Evolutionary conservation across 2,888 invertebrate genomes (phyloP).

Genomic region (Lasioglossum calceatum): DNA sequence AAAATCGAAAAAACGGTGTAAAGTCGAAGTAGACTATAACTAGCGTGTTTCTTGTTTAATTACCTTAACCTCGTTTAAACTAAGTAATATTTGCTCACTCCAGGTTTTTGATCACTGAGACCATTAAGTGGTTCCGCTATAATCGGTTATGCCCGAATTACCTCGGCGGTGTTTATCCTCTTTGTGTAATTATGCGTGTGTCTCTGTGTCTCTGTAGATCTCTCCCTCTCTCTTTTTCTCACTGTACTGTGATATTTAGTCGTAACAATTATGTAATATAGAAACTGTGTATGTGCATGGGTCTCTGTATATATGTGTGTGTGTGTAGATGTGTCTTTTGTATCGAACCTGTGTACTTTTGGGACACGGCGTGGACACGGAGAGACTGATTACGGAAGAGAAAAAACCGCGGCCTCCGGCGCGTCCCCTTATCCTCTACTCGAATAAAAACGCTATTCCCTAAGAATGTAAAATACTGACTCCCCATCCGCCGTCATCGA

Average conservation of each 20-base stretch:
- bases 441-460: slow-evolving; percentile 52
- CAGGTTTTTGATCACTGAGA: slow-evolving; percentile 49
- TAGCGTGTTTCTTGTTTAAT: slow-evolving; percentile 20
- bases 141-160: slow-evolving; percentile 8
- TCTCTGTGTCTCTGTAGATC: not conserved
- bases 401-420: slow-evolving; percentile 31
- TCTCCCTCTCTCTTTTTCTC: not conserved
- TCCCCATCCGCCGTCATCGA: not conserved
- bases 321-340: slow-evolving; percentile 2
- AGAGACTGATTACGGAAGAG: slow-evolving; percentile 52
- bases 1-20: slow-evolving; percentile 52
- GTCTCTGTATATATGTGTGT: not conserved
- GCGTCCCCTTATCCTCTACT: slow-evolving; percentile 48
- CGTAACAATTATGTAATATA: slow-evolving; percentile 23
- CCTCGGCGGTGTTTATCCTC: slow-evolving; percentile 12
- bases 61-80: slow-evolving; percentile 23
- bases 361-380: slow-evolving; percentile 23
- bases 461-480: slow-evolving; percentile 50
- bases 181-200: slow-evolving; percentile 1
- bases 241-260: slow-evolving; percentile 15
- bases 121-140: slow-evolving; percentile 49
- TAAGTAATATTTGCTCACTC: slow-evolving; percentile 53
- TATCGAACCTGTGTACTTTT: not conserved
- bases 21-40: slow-evolving; percentile 32
- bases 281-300: slow-evolving; percentile 2